Evolutionary conservation across 2,113 vertebrate species (phyloP), one percentile per base, ranked within the genome.

Genomic region (Daboia siamensis): DNA sequence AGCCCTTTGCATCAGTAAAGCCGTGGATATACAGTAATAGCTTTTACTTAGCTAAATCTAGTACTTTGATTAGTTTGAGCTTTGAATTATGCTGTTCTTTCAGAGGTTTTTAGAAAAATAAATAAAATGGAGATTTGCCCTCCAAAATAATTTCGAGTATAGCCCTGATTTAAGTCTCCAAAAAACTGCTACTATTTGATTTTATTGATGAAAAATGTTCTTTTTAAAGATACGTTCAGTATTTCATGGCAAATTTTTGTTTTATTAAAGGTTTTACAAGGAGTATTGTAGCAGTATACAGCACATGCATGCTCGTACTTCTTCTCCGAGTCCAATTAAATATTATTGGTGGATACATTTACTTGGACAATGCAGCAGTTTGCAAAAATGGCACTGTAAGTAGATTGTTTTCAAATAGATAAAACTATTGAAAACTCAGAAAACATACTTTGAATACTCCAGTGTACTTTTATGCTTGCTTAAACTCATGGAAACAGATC

Each of bases 301-400:
- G 99, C 93, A 99, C 99, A 57, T 99, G 99, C 91, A 99, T 99
- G 99, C 97, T 99, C 93, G 98, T 99, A 33, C 98, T 99, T 61
- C 98, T 99, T 26, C 94, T 99, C 88, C 95, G 99, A 20, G 98
- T 99, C 61, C 99, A 99, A 96, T 93, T 99, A 86, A 99, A 99
- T 97, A 98, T 99, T 96, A 99, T 99, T 20, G 99, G 99, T 4
- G 99, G 99, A 17, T 99, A 99, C 95, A 98, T 99, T 96, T 99
- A 99, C 97, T 97, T 99, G 95, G 99, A 99, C 94, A 99, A 99
- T 94, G 98, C 98, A 13, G 96, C 97, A 10, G 96, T 98, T 74
- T 97, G 98, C 93, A 99, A 98, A 96, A 98, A 97, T 1, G 96
- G 97, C 91, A 97, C 92, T 2, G 99, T 99, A 94, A 98, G 98